Evolutionary conservation across 1,140 invertebrate genomes (phyloP).

Genomic region (Charaxes varanes): DNA sequence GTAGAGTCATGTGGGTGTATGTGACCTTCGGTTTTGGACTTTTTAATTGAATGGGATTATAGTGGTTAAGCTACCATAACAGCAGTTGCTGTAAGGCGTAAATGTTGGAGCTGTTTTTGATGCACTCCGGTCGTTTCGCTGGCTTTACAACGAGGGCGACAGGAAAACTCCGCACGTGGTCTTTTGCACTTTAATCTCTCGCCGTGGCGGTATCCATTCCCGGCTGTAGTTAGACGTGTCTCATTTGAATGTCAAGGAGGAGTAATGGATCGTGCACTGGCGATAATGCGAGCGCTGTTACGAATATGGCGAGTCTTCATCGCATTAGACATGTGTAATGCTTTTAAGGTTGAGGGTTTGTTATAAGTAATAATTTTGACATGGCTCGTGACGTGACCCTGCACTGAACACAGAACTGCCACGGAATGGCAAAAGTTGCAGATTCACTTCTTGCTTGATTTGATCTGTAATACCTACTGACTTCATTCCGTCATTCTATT

Average conservation of each 20-base stretch:
- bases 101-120: too few relatives aligned
- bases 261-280: conserved; percentile 12
- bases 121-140: conserved; percentile 38
- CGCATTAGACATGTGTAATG: conserved; percentile 34
- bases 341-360: conserved; percentile 23
- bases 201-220: conserved; percentile 12
- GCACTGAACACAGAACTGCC: too few relatives aligned
- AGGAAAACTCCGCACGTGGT: conserved; percentile 23
- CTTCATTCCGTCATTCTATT: too few relatives aligned
- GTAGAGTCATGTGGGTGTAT: conserved; percentile 89
- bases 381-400: too few relatives aligned
- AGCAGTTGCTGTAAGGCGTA: too few relatives aligned
- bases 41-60: too few relatives aligned
- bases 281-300: conserved; percentile 16
- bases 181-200: conserved; percentile 38
- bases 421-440: too few relatives aligned
- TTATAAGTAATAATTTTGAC: too few relatives aligned
- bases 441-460: too few relatives aligned
- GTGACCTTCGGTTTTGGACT: too few relatives aligned
- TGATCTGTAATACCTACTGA: too few relatives aligned
- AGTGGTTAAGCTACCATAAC: too few relatives aligned
- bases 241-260: conserved; percentile 18
- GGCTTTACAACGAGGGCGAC: conserved; percentile 24
- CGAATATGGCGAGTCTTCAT: conserved; percentile 16
- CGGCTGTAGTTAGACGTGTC: conserved; percentile 10